Conservation (phyloP, 1,140 invertebrate genomes). For the Drosophila lini region DNA sequence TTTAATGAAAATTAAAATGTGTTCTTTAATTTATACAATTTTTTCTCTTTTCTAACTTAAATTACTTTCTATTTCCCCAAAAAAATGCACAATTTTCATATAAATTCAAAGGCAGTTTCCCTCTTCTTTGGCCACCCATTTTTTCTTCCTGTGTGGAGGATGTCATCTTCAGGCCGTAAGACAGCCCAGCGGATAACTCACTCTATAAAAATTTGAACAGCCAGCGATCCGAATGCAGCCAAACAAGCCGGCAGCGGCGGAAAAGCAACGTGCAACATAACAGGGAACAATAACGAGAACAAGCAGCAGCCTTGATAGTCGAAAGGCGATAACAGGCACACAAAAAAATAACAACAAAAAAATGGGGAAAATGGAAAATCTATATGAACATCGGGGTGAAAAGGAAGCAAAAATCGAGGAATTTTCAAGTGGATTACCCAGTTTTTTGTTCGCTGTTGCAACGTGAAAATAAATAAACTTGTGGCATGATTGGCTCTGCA, state of each 20-base stretch:
- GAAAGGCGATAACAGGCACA: slow-evolving; percentile 66
- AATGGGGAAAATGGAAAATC: slow-evolving; percentile 47
- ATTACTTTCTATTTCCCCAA: not conserved
- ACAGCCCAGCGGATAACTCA: slow-evolving; percentile 77
- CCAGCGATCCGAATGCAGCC: slow-evolving; percentile 33
- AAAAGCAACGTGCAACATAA: slow-evolving; percentile 65
- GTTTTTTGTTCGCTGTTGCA: slow-evolving; percentile 66
- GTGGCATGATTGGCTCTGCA: slow-evolving; percentile 81
- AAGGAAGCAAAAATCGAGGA: slow-evolving; percentile 74
- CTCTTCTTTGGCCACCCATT: not conserved
- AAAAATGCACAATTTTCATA: not conserved
- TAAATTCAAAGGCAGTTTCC: not conserved
- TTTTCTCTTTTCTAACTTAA: not conserved
- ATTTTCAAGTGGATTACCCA: slow-evolving; percentile 82
- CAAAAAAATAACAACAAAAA: slow-evolving; percentile 15
- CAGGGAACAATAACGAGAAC: slow-evolving; percentile 81
- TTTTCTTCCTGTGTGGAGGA: slow-evolving; percentile 20
- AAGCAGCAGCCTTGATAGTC: slow-evolving; percentile 77
- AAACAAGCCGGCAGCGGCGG: slow-evolving; percentile 35
- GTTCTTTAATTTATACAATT: too few species aligned
- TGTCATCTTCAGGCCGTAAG: slow-evolving; percentile 40
- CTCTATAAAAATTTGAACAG: slow-evolving; percentile 72
- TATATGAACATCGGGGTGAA: slow-evolving; percentile 31
- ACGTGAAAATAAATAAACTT: slow-evolving; percentile 82
- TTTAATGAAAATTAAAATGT: not conserved